Base-by-base conservation (phyloP, 2,888 invertebrate species). In the Paralinhomoeus sp. region DNA sequence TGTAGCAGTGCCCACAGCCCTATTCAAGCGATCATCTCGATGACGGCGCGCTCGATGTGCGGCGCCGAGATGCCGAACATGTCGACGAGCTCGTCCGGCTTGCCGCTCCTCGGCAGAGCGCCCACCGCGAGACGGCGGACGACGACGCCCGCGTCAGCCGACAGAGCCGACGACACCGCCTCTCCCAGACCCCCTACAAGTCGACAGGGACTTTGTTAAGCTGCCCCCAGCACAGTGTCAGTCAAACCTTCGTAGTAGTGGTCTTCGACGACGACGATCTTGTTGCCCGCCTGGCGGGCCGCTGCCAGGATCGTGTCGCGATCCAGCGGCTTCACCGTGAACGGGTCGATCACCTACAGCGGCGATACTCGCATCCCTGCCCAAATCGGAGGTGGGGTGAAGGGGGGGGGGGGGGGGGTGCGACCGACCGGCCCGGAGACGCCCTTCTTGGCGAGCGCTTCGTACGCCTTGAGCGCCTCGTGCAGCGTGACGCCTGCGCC, bases 401-500 rank as follows among this genome's bases (percentile, higher is more conserved):
- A 37, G 17, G 22, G n/a, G n/a, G n/a, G n/a, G n/a, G n/a, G n/a
- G n/a, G n/a, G n/a, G n/a, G n/a, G n/a, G n/a, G n/a, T n/a, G n/a
- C n/a, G n/a, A n/a, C n/a, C n/a, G 5, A 27, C 27, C 27, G 27
- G 5, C 7, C 5, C 27, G 27, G 7, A 5, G 27, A 27, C 27
- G 27, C 27, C 27, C 27, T 27, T 27, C 45, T 48, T 49, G 41
- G 46, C 51, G 43, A 54, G 43, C 33, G 48, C 40, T 20, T 54
- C 52, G 20, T 51, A 50, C 23, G 93, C 93, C 46, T 74, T 72
- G 39, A 91, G 53, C 1, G 83, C 81, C 65, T 93, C 91, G 61
- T 80, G 76, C 45, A 97, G 69, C 1, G 97, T 99, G 21, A 99
- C 75, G 40, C 91, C 91, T 37, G 83, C 82, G 17, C 85, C 89